Conservation (phyloP, 2,113 vertebrate species). For the Eptesicus fuscus region DNA sequence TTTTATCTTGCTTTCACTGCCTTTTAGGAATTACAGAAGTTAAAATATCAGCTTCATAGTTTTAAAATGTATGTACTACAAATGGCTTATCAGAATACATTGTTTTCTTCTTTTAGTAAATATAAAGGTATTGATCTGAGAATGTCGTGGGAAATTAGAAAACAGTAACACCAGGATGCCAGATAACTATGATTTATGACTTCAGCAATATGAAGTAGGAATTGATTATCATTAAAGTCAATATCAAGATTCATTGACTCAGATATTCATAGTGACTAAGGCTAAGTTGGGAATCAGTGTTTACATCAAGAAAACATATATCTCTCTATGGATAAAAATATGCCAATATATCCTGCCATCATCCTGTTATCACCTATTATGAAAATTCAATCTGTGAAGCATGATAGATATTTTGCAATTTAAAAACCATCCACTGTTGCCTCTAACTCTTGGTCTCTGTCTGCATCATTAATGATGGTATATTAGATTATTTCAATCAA, state of each 20-base stretch:
- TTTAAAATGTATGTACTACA: slow-evolving; percentile 69
- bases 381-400: slow-evolving; percentile 55
- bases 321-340: slow-evolving; percentile 1
- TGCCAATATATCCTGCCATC: slow-evolving; percentile 35
- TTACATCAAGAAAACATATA: slow-evolving; percentile 59
- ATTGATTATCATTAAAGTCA: slow-evolving; percentile 55
- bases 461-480: background rate
- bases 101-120: slow-evolving; percentile 51
- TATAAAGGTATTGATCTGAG: slow-evolving; percentile 50
- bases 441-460: background rate
- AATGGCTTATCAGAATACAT: slow-evolving; percentile 54
- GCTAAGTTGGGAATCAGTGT: slow-evolving; percentile 71
- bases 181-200: slow-evolving; percentile 34
- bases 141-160: slow-evolving; percentile 60
- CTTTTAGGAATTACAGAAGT: slow-evolving; percentile 74
- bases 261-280: slow-evolving; percentile 49
- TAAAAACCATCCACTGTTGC: background rate
- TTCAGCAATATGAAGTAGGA: slow-evolving; percentile 37
- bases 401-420: slow-evolving; percentile 23
- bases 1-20: slow-evolving; percentile 73
- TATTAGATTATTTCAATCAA: slow-evolving; percentile 43
- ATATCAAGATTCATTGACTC: slow-evolving; percentile 65
- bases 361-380: slow-evolving; percentile 56
- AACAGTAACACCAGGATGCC: background rate
- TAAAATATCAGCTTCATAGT: slow-evolving; percentile 68